phyloP scores from a whole-genome alignment of 2,113 vertebrate species.

The Diadophis punctatus region DNA sequence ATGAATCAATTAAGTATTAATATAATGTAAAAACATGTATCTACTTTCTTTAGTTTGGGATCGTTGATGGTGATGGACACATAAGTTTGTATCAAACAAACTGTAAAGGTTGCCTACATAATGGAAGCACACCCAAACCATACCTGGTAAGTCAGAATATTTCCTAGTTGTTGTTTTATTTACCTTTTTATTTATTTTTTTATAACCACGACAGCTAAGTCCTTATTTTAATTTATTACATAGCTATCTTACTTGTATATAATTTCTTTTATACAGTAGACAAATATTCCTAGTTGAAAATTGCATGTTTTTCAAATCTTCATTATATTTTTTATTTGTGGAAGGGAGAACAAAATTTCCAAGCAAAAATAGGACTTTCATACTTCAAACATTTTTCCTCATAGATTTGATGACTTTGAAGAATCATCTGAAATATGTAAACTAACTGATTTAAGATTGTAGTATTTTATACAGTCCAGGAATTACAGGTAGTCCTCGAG shows the following conservation, averaged over 20 bases:
- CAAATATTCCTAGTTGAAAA: neutral
- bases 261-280: neutral
- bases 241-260: neutral
- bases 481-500: too few species aligned
- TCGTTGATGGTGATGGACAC: conserved; percentile 92
- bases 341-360: neutral
- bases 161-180: neutral
- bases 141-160: conserved; percentile 81
- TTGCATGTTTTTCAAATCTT: neutral
- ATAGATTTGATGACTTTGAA: neutral
- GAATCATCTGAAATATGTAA: neutral
- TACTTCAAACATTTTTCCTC: neutral
- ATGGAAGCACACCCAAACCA: conserved; percentile 85
- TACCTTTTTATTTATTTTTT: neutral
- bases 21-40: neutral
- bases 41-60: conserved; percentile 81
- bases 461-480: neutral
- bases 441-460: neutral
- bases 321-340: neutral
- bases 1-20: neutral
- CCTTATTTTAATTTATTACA: neutral
- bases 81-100: conserved; percentile 97
- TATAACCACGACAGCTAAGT: neutral
- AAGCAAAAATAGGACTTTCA: neutral
- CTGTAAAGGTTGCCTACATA: conserved; percentile 77